Evolutionary conservation across 2,113 vertebrate species (phyloP).

Genomic region (Chaetura pelagica): DNA sequence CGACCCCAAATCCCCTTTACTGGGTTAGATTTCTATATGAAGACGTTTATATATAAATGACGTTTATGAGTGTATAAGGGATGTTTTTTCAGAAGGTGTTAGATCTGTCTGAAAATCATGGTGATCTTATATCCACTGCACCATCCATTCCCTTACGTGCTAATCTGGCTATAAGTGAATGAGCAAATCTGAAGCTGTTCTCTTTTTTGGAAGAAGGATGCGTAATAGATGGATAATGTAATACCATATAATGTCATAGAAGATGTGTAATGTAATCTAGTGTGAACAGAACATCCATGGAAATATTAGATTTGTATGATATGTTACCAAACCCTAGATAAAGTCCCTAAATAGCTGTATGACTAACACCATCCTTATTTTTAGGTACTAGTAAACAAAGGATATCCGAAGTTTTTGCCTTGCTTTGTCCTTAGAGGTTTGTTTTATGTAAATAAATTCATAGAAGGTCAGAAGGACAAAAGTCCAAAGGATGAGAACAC

Average conservation of each 20-base stretch:
- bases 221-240: not conserved
- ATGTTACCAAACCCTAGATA: not conserved
- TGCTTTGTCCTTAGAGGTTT: not conserved
- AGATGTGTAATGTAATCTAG: not conserved
- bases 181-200: not conserved
- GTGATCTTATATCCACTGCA: not conserved
- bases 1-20: rapidly evolving
- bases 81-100: not conserved
- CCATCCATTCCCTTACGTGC: rapidly evolving
- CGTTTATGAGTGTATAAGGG: rapidly evolving
- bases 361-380: not conserved
- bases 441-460: not conserved
- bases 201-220: not conserved
- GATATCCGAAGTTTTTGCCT: not conserved
- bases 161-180: not conserved
- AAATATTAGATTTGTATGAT: slow-evolving; percentile 9
- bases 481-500: not conserved
- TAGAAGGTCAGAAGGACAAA: not conserved
- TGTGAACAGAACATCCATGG: not conserved
- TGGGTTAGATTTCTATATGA: not conserved
- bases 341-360: not conserved
- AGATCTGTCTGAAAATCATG: not conserved
- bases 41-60: not conserved
- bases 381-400: not conserved
- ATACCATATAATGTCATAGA: not conserved